Evolutionary conservation across 2,113 vertebrate genomes (phyloP).

Genomic region (Sebastes fasciatus): DNA sequence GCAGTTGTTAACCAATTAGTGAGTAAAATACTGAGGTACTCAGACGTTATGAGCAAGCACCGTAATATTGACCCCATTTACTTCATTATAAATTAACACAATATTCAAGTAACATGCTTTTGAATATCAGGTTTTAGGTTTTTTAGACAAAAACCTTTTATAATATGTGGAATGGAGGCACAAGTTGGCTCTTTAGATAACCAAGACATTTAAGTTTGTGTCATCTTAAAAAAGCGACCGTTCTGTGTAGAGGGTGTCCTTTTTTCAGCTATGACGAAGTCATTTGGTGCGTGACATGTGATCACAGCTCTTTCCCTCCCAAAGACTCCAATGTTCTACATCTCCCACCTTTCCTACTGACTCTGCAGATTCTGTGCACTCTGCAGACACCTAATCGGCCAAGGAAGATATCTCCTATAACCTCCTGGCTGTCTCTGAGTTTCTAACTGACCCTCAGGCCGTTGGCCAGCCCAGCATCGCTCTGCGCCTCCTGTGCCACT

Average conservation of each 20-base stretch:
- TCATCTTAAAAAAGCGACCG: not conserved
- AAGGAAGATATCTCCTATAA: constrained; percentile 29
- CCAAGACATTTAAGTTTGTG: not conserved
- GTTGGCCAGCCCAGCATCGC: constrained; percentile 28
- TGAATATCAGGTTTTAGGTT: not conserved
- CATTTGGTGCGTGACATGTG: constrained; percentile 23
- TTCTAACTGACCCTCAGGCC: constrained; percentile 46
- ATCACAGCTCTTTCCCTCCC: constrained; percentile 13
- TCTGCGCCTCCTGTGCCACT: constrained; percentile 67
- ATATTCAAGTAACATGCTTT: not conserved
- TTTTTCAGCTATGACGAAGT: constrained; percentile 13
- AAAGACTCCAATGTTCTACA: constrained; percentile 2
- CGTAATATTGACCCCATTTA: not conserved
- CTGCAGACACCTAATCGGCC: constrained; percentile 57
- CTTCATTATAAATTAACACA: not conserved
- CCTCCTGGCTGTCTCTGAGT: constrained; percentile 32
- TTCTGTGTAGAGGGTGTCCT: not conserved
- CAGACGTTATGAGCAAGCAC: not conserved
- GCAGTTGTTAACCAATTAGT: not conserved
- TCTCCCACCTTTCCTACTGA: constrained; percentile 20
- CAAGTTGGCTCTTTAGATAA: not conserved
- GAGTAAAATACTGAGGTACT: not conserved
- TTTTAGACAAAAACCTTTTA: not conserved
- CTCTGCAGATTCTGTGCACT: constrained; percentile 42
- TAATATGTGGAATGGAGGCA: not conserved